A percentile compares a stretch with the other conserved stretches of the same genome.
These are phyloP conservation scores for Brachymystax lenok DNA, from an alignment of 2,797 vertebrate genomes.

Conservation along the genomic window DNA sequence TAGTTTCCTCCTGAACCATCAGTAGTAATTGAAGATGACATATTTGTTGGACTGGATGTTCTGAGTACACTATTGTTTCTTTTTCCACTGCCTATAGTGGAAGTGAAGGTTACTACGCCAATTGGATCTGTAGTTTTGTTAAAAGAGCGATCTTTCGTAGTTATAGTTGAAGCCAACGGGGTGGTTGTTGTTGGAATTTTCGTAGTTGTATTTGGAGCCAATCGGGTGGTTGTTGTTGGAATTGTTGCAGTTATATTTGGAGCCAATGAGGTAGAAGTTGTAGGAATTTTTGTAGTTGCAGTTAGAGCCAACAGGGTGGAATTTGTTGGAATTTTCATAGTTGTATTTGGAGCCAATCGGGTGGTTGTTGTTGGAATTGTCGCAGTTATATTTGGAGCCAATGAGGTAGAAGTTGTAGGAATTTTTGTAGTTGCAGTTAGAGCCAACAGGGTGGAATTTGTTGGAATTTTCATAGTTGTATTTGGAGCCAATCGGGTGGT, in stretches of 20 bases:
- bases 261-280: too few species aligned
- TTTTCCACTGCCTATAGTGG: neutral
- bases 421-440: neutral
- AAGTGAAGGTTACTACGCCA: neutral
- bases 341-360: neutral
- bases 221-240: neutral
- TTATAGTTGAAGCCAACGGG: neutral
- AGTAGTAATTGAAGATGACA: neutral
- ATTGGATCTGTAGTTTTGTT: neutral
- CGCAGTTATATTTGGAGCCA: neutral
- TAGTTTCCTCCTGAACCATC: neutral
- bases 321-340: neutral
- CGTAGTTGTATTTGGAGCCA: neutral
- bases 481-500: too few species aligned
- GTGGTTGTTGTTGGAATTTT: neutral
- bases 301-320: neutral
- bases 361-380: neutral
- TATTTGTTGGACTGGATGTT: neutral
- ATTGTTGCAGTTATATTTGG: neutral
- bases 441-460: too few species aligned
- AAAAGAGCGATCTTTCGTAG: neutral
- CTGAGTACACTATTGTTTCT: neutral
- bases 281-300: neutral
- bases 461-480: too few species aligned
- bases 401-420: conserved; percentile 9